Evolutionary conservation across 2,113 vertebrate genomes (phyloP), one percentile per base, ranked within the genome.

Genomic region (Shinisaurus crocodilurus): DNA sequence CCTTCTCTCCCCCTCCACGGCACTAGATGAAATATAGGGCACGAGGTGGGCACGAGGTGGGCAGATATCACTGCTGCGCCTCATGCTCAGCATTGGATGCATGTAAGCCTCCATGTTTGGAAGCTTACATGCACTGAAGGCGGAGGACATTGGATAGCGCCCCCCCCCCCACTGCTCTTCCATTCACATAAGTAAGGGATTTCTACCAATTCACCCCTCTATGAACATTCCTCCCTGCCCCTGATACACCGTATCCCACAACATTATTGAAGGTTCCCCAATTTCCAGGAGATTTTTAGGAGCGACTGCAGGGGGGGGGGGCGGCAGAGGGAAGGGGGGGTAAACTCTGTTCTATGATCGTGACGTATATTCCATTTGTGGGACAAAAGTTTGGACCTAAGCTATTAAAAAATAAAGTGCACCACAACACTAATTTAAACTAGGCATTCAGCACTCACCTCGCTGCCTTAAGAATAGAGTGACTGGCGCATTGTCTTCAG

Each of bases 391-490:
- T 72, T 34, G 50, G 50, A 57, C 32, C 80, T n/a, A 82, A 27
- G 40, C 3, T 3, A 65, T 50, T 12, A n/a, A 69, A n/a, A 93
- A 85, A 12, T 29, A 63, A 93, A 89, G 27, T 88, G 75, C 20
- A 85, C 89, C 60, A 18, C 85, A 85, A 65, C 60, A 20, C 20
- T 70, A 40, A 43, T 0, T 76, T 23, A 95, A 93, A 88, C 20
- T 43, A 43, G 25, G 80, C 48, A 29, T 86, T n/a, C 79, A 91
- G 0, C 18, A n/a, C 16, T 72, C 23, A 16, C 83, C 57, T 20
- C 5, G 0, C 25, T 72, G 72, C 40, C 75, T 57, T 87, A 1
- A 67, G 67, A 92, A 57, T 13, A 48, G 8, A 74, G 13, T 72
- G 1, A 0, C 10, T 65, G 29, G 29, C 34, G 43, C 54, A 50